phyloP scores from a whole-genome alignment of 2,797 vertebrate genomes.

The Xenentodon cancila region DNA sequence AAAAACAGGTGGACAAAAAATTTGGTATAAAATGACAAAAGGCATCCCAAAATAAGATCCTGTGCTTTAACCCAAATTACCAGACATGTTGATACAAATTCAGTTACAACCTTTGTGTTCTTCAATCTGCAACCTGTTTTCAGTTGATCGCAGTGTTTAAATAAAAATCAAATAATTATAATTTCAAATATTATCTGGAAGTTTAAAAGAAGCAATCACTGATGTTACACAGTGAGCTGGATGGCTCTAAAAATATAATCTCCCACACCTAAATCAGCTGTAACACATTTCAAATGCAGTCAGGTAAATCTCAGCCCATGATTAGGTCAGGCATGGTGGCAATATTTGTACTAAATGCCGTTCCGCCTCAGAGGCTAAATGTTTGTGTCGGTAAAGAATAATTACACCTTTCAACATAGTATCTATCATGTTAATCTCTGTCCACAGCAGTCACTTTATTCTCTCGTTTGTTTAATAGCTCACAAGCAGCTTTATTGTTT shows the following conservation, averaged over 20 bases:
- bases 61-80: too few relatives aligned
- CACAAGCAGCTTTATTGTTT: constrained; percentile 89
- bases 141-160: background rate
- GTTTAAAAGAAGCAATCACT: constrained; percentile 11
- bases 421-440: constrained; percentile 88
- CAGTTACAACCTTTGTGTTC: background rate
- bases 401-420: constrained; percentile 84
- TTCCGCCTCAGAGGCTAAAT: constrained; percentile 78
- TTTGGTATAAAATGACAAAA: too few relatives aligned
- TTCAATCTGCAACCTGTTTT: too few relatives aligned
- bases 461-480: constrained; percentile 92
- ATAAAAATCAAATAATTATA: background rate
- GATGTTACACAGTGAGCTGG: constrained; percentile 11
- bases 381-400: constrained; percentile 85
- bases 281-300: constrained; percentile 67
- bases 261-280: constrained; percentile 57
- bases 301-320: constrained; percentile 76
- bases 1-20: too few relatives aligned
- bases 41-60: too few relatives aligned
- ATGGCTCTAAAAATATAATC: constrained; percentile 42
- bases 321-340: constrained; percentile 77
- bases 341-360: constrained; percentile 79
- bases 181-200: background rate
- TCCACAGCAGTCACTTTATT: constrained; percentile 86
- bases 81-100: background rate